phyloP scores from a whole-genome alignment of 2,888 invertebrate species.

The Panorpa germanica region DNA sequence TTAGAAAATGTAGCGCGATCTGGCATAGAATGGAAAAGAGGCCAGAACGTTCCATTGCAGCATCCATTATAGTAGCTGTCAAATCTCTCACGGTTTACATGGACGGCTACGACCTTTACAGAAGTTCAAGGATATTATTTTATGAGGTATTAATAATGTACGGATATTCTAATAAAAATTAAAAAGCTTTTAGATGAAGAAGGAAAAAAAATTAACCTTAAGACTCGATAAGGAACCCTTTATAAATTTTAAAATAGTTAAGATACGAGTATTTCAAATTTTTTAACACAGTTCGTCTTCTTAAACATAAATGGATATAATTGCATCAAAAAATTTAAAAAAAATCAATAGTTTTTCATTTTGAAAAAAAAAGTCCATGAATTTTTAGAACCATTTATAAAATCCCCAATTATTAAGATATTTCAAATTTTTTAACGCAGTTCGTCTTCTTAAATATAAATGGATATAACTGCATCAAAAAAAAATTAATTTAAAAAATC shows the following conservation, averaged over 20 bases:
- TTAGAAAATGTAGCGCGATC: constrained; percentile 67
- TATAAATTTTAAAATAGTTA: constrained; percentile 7
- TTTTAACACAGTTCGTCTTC: neutral
- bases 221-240: too few relatives aligned
- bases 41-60: constrained; percentile 86
- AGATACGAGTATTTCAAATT: constrained; percentile 1
- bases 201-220: too few relatives aligned
- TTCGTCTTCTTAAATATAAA: too few relatives aligned
- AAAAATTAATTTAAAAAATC: too few relatives aligned
- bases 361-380: too few relatives aligned
- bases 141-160: neutral
- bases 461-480: too few relatives aligned
- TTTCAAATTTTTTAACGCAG: too few relatives aligned
- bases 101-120: constrained; percentile 57
- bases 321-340: too few relatives aligned
- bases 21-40: constrained; percentile 83
- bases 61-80: constrained; percentile 84
- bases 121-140: constrained; percentile 4
- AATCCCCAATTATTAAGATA: too few relatives aligned
- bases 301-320: neutral
- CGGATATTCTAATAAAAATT: constrained; percentile 6
- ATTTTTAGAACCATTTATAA: too few relatives aligned
- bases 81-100: constrained; percentile 54
- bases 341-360: too few relatives aligned
- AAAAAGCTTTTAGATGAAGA: too few relatives aligned